These are phyloP conservation scores for Nemurella pictetii DNA, from an alignment of 2,888 invertebrate genomes.

Conservation along the genomic window DNA sequence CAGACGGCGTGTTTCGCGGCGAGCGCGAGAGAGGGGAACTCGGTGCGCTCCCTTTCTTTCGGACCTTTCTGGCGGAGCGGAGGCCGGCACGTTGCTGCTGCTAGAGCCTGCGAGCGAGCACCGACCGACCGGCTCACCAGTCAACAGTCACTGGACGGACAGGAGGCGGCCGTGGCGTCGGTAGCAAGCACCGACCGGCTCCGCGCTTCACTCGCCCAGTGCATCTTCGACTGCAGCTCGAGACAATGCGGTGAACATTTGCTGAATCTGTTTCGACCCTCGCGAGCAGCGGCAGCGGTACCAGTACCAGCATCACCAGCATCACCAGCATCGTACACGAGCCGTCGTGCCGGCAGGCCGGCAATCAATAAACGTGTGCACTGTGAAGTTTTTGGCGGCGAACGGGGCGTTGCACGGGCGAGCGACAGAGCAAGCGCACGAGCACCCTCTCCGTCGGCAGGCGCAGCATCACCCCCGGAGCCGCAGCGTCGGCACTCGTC, in stretches of 20 bases:
- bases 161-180: background rate
- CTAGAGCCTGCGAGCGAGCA: background rate
- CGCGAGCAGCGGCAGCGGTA: no score
- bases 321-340: background rate
- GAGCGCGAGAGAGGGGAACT: background rate
- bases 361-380: constrained; percentile 26
- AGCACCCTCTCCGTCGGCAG: background rate
- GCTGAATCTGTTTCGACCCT: no score
- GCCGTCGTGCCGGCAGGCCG: background rate
- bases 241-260: no score
- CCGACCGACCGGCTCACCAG: no score
- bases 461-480: constrained; percentile 15
- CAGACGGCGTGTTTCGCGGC: background rate
- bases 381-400: constrained; percentile 20
- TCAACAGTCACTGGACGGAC: no score
- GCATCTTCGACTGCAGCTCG: no score
- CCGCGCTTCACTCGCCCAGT: no score
- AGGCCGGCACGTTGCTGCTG: background rate
- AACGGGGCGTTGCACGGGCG: constrained; percentile 3
- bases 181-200: no score
- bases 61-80: background rate
- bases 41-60: background rate
- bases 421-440: constrained; percentile 2
- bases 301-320: background rate
- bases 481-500: background rate